These are phyloP conservation scores for Drosophila sulfurigaster DNA, from an alignment of 1,140 invertebrate species.

Conservation along the genomic window DNA sequence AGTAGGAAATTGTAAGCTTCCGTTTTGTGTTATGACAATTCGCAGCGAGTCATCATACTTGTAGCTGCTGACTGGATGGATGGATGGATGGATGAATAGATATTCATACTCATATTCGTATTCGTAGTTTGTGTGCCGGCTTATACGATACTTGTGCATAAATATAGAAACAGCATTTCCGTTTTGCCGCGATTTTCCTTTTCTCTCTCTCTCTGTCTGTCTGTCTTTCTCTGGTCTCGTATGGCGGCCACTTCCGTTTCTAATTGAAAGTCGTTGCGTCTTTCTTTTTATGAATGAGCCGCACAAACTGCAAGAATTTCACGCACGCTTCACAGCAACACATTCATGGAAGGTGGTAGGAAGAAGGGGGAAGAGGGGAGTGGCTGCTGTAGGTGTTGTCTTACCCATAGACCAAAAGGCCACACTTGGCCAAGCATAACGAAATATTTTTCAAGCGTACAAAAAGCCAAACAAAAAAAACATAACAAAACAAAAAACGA, in stretches of 20 bases:
- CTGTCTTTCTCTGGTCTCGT: constrained; percentile 19
- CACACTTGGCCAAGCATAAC: constrained; percentile 79
- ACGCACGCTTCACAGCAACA: constrained; percentile 62
- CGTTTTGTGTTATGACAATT: constrained; percentile 79
- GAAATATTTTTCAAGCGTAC: constrained; percentile 54
- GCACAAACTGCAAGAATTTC: constrained; percentile 64
- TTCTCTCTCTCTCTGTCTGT: not conserved
- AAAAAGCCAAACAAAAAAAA: constrained; percentile 30
- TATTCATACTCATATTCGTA: not conserved
- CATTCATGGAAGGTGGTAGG: not conserved
- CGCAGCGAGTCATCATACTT: constrained; percentile 49
- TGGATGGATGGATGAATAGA: not conserved
- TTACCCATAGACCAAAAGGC: constrained; percentile 69
- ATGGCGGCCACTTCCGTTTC: constrained; percentile 71
- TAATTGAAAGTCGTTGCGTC: constrained; percentile 50
- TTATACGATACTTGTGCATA: constrained; percentile 42
- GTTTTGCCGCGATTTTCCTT: constrained; percentile 52
- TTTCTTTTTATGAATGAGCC: constrained; percentile 69
- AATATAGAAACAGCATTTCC: constrained; percentile 76
- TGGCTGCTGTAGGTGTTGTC: constrained; percentile 59
- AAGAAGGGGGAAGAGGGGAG: not conserved
- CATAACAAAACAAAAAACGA: not conserved
- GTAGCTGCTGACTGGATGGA: not conserved
- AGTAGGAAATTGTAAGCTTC: constrained; percentile 81
- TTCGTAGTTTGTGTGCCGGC: constrained; percentile 2